Conservation (phyloP, 2,888 invertebrate species). For the Osmoderma eremita region DNA sequence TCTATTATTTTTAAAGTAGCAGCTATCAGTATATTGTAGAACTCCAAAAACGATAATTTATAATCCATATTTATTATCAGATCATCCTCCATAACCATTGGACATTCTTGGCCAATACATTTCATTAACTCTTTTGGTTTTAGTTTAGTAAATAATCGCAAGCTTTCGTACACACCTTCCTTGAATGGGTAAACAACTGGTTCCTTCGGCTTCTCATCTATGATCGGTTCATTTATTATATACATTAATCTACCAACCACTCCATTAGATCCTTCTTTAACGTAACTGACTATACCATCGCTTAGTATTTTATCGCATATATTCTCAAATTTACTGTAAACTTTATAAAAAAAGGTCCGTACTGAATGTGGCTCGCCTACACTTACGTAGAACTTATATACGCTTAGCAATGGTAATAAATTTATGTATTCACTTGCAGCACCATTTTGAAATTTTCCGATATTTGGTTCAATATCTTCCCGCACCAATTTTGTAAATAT, state of each 20-base stretch:
- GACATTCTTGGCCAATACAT: slow-evolving; percentile 34
- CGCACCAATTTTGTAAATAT: slow-evolving; percentile 68
- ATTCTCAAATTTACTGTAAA: slow-evolving; percentile 40
- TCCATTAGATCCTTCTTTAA: slow-evolving; percentile 51
- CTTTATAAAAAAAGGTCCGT: slow-evolving; percentile 41
- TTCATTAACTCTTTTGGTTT: slow-evolving; percentile 32
- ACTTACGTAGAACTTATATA: slow-evolving; percentile 64
- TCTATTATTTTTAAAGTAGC: slow-evolving; percentile 15
- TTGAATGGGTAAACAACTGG: slow-evolving; percentile 31
- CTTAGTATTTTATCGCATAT: slow-evolving; percentile 39
- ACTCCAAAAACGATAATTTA: slow-evolving; percentile 41
- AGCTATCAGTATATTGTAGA: slow-evolving; percentile 34
- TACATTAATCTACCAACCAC: slow-evolving; percentile 48
- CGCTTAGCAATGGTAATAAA: slow-evolving; percentile 63
- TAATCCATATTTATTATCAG: slow-evolving; percentile 40
- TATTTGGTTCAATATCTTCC: slow-evolving; percentile 63
- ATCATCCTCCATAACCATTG: slow-evolving; percentile 28
- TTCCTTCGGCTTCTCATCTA: slow-evolving; percentile 21
- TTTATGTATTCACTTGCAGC: slow-evolving; percentile 50
- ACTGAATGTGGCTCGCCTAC: slow-evolving; percentile 66
- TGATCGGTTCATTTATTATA: slow-evolving; percentile 4
- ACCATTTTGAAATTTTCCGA: slow-evolving; percentile 63
- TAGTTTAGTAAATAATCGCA: slow-evolving; percentile 33
- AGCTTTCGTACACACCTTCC: slow-evolving; percentile 27
- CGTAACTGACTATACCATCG: slow-evolving; percentile 30